Evolutionary conservation across 2,797 vertebrate species (phyloP), one percentile per base, ranked within the genome.

Genomic region (Bradypus variegatus): DNA sequence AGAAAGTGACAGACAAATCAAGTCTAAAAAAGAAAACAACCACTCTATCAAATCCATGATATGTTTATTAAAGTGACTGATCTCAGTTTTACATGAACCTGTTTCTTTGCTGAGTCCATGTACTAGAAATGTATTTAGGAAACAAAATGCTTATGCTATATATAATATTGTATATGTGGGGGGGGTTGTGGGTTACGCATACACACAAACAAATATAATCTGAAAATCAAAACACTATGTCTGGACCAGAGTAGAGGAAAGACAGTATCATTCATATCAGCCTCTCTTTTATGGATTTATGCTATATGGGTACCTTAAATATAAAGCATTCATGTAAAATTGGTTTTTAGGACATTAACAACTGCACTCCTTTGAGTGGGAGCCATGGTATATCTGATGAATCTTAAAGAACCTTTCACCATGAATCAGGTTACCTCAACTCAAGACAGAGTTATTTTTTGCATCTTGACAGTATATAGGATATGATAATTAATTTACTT

Each of bases 1-100:
- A 86, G 70, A 93, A 97, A 97, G 81, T 95, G 97, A 96, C 67
- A 78, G 94, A 96, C 96, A 97, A 98, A 97, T 97, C 97, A 96
- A 95, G 93, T 94, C 94, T 96, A 72, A 96, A 96, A 97, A 96
- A 96, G 86, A 96, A 97, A 97, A 95, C 72, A 94, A 95, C 78
- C 89, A n/a, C 53, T 96, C 83, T 84, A 93, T 97, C 97, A 96
- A 90, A 48, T 94, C 89, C 76, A 83, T 64, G 86, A 87, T 91
- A 73, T 95, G 92, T 97, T 97, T 96, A 95, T 96, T 95, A 95
- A 97, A 97, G 81, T 86, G 92, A 78, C 84, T 75, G 95, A 88
- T 94, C 94, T 41, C 79, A 82, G 31, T 85, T 94, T 64, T 91
- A 36, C 18, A 9, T 92, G 76, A 60, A 70, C 69, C 33, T 76